Percentiles rank a stretch among this genome's conserved stretches.
Evolutionary conservation across 2,113 vertebrate genomes (phyloP).

Genomic region (Trematocara macrostoma): DNA sequence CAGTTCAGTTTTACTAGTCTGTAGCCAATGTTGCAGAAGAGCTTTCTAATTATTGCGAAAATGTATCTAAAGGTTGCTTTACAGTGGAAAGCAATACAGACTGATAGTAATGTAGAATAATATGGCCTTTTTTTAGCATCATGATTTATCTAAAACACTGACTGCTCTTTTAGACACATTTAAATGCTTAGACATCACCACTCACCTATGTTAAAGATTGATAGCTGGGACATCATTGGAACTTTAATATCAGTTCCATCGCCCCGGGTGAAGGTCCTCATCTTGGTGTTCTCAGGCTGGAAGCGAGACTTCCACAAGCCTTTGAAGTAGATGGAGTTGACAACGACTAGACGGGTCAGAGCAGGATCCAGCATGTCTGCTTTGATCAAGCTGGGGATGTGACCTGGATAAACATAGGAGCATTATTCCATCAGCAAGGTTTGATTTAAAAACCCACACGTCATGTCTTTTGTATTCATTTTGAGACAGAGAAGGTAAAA

Average conservation of each 20-base stretch:
- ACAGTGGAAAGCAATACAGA: neutral
- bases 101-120: neutral
- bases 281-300: slow-evolving; percentile 86
- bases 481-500: neutral
- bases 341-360: slow-evolving; percentile 80
- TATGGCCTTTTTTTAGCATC: neutral
- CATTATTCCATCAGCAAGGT: neutral
- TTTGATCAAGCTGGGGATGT: slow-evolving; percentile 83
- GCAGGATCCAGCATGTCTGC: slow-evolving; percentile 76
- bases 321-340: slow-evolving; percentile 93
- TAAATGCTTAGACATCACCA: neutral
- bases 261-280: slow-evolving; percentile 76
- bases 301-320: slow-evolving; percentile 93
- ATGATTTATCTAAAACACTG: neutral
- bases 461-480: neutral
- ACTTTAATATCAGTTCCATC: slow-evolving; percentile 83
- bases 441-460: neutral
- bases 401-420: slow-evolving; percentile 69
- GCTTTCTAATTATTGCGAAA: neutral
- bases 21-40: neutral
- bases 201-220: slow-evolving; percentile 87
- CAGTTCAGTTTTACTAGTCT: neutral
- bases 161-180: neutral
- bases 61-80: neutral
- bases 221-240: slow-evolving; percentile 90